These are phyloP conservation scores for Podocnemis expansa DNA, from an alignment of 2,113 vertebrate species.

Conservation along the genomic window DNA sequence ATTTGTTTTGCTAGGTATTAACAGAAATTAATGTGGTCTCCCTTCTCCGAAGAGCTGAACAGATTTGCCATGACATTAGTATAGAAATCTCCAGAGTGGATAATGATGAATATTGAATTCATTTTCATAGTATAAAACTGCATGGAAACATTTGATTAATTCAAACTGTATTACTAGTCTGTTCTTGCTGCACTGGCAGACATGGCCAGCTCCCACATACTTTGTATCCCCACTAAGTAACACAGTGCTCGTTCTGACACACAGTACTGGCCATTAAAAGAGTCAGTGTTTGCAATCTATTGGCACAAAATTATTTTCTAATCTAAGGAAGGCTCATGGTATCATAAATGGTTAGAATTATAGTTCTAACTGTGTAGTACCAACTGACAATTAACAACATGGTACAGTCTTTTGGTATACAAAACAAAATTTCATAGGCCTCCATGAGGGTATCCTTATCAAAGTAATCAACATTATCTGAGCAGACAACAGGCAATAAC, in stretches of 20 bases:
- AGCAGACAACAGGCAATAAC: constrained; percentile 30
- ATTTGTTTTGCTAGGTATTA: constrained; percentile 36
- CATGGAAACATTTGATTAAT: background rate
- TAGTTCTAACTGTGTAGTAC: background rate
- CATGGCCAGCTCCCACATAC: background rate
- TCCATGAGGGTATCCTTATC: constrained; percentile 18
- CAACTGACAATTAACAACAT: background rate
- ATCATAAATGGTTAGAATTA: background rate
- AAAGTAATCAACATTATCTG: constrained; percentile 4
- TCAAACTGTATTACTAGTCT: background rate
- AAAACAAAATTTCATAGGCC: background rate
- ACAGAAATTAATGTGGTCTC: constrained; percentile 41
- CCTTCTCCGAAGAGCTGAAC: constrained; percentile 36
- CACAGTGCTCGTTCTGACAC: accelerated
- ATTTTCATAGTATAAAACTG: constrained; percentile 42
- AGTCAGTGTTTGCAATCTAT: background rate
- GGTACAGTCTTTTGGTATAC: accelerated
- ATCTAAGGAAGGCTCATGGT: background rate
- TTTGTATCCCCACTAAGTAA: background rate
- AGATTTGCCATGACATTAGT: constrained; percentile 29
- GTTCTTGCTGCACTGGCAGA: background rate
- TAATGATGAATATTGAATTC: constrained; percentile 49
- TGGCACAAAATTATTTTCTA: background rate
- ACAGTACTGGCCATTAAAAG: background rate
- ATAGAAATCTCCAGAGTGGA: constrained; percentile 39